Evolutionary conservation across 2,797 vertebrate species (phyloP).

Genomic region (Pipistrellus kuhlii): DNA sequence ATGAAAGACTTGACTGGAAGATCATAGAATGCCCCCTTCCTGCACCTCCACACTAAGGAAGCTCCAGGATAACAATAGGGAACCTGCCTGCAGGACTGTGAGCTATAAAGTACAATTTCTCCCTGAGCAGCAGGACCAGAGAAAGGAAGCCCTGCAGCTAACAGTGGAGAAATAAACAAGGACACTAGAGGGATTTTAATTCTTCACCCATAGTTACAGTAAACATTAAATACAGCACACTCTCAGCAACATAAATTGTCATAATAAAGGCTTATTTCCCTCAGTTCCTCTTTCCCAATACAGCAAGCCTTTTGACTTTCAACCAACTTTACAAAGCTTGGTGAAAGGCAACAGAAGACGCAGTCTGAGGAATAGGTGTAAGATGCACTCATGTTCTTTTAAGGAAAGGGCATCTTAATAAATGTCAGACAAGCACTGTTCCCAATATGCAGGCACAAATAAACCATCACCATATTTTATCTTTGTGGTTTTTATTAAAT

Average conservation of each 20-base stretch:
- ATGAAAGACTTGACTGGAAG: not conserved
- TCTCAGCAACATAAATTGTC: not conserved
- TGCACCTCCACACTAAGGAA: not conserved
- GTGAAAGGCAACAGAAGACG: not conserved
- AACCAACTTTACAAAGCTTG: not conserved
- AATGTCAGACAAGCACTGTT: not conserved
- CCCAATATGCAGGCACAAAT: not conserved
- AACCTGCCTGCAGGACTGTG: accelerated
- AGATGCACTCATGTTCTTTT: not conserved
- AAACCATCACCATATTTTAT: not conserved
- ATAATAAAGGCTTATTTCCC: not conserved
- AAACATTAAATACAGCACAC: not conserved
- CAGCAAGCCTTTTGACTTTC: not conserved
- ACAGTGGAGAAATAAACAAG: not conserved
- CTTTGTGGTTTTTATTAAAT: not conserved
- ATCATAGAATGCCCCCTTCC: not conserved
- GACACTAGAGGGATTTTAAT: not conserved
- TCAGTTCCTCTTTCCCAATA: not conserved
- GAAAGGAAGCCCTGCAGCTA: not conserved
- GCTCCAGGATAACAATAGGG: not conserved
- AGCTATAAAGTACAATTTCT: not conserved
- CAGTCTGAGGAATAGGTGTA: not conserved
- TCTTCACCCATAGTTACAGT: not conserved
- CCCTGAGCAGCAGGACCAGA: not conserved
- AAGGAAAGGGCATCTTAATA: not conserved